Base-by-base conservation (phyloP, 2,797 vertebrate species). In the Luscinia megarhynchos region DNA sequence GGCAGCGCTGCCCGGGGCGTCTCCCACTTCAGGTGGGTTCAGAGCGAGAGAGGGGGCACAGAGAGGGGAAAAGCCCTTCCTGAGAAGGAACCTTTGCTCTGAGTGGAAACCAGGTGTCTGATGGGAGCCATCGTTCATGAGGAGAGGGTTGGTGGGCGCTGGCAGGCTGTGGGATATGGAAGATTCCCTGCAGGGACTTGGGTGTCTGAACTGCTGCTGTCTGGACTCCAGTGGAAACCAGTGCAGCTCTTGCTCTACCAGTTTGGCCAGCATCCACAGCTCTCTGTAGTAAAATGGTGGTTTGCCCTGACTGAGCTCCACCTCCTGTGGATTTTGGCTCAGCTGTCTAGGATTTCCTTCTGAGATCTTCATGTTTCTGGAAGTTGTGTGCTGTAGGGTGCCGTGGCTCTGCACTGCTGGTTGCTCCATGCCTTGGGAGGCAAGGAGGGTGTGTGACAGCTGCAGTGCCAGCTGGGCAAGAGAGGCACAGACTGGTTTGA, bases 161-260 rank as follows among this genome's bases (percentile, higher is more conserved):
- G 19, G 11, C 73, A 21, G 77, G 64, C 54, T 69, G 34, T 8
- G 3, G 67, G 74, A 38, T 36, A 9, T 41, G 29, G 84, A 79
- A 53, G 66, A 74, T 83, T 48, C 75, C 23, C 41, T 46, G 29
- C 76, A 84, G 83, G 67, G 80, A 84, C 77, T 51, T 34, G 53
- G 34, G 26, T 87, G 72, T 45, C 84, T 59, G 89, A 87, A 83
- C 89, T 58, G 46, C 73, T 2, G n/a, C 43, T 64, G 11, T 34
- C 76, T 54, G 76, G 40, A 59, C 87, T 86, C 36, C 67, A 27
- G 21, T 51, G 76, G 84, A 62, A 83, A 75, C 54, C 67, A 88
- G 92, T 5, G 48, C 89, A 79, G 89, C 66, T 88, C 59, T 53
- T 70, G 34, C 85, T 87, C 34, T 78, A 38, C 82, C 63, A 36